A percentile compares a stretch with the other conserved stretches of the same genome.
Conservation (phyloP, 2,888 invertebrate genomes). For the Branchinecta sandiegonensis region DNA sequence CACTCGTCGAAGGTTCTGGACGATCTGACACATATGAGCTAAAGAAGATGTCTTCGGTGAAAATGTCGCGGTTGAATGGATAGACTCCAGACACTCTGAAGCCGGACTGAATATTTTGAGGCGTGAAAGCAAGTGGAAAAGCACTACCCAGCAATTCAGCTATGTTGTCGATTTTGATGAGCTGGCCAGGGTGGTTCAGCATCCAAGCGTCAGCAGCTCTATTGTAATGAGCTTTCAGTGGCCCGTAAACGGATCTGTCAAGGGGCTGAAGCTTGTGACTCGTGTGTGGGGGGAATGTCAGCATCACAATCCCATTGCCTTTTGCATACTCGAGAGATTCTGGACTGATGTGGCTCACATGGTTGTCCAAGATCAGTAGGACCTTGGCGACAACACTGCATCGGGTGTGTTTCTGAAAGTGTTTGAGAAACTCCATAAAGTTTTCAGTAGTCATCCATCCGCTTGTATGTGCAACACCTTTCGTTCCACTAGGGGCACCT, state of each 20-base stretch:
- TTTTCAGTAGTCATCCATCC: slow-evolving; percentile 22
- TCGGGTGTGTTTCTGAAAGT: slow-evolving; percentile 19
- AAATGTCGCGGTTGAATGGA: slow-evolving; percentile 12
- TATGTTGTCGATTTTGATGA: slow-evolving; percentile 20
- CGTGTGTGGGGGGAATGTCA: slow-evolving; percentile 19
- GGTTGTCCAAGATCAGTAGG: slow-evolving; percentile 22
- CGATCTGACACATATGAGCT: not conserved
- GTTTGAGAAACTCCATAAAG: slow-evolving; percentile 18
- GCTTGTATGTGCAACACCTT: slow-evolving; percentile 17
- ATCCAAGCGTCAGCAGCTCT: slow-evolving; percentile 19
- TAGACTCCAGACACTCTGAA: slow-evolving; percentile 13
- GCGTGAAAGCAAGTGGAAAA: slow-evolving; percentile 17
- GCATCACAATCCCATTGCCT: slow-evolving; percentile 20
- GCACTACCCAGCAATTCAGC: slow-evolving; percentile 2
- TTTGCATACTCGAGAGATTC: slow-evolving; percentile 19
- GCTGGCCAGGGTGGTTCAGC: slow-evolving; percentile 20
- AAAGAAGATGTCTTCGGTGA: not conserved
- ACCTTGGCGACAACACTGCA: slow-evolving; percentile 12
- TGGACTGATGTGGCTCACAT: slow-evolving; percentile 22
- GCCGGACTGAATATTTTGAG: slow-evolving; percentile 16
- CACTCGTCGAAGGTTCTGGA: too few species aligned
- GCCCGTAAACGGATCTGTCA: slow-evolving; percentile 19
- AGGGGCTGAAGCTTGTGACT: slow-evolving; percentile 21
- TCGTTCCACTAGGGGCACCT: slow-evolving; percentile 20
- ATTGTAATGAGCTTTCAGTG: slow-evolving; percentile 23